These are phyloP conservation scores for Agapornis roseicollis DNA, from an alignment of 2,113 vertebrate species.

Conservation along the genomic window DNA sequence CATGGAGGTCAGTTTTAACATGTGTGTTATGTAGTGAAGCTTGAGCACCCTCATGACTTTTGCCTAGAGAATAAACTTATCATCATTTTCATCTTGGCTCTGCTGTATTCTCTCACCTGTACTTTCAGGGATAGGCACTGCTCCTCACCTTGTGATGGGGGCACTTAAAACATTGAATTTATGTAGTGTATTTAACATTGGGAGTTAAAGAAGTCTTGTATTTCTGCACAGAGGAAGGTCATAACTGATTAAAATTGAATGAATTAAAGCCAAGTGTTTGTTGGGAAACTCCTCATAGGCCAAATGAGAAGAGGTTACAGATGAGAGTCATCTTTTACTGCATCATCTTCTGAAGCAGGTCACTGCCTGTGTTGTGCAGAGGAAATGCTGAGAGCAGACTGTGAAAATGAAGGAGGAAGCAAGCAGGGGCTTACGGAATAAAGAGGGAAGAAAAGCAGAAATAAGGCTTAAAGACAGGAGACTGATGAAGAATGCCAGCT, in stretches of 20 bases:
- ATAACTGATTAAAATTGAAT: background rate
- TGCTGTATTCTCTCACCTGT: background rate
- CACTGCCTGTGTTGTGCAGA: background rate
- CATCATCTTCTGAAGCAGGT: background rate
- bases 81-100: background rate
- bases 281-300: background rate
- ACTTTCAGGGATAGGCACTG: background rate
- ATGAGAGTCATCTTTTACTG: background rate
- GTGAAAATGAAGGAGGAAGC: background rate
- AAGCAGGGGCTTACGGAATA: background rate
- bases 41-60: background rate
- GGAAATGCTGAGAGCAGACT: background rate
- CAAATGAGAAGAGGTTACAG: background rate
- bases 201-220: background rate
- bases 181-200: background rate
- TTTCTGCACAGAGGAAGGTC: background rate
- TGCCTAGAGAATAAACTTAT: background rate
- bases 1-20: background rate
- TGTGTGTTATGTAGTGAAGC: background rate
- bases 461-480: background rate
- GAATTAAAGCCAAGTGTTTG: background rate
- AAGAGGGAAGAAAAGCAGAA: background rate
- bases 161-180: background rate
- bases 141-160: background rate
- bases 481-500: background rate